Evolutionary conservation across 2,888 invertebrate species (phyloP), one percentile per base, ranked within the genome.

Genomic region (Holacanthella duospinosa): DNA sequence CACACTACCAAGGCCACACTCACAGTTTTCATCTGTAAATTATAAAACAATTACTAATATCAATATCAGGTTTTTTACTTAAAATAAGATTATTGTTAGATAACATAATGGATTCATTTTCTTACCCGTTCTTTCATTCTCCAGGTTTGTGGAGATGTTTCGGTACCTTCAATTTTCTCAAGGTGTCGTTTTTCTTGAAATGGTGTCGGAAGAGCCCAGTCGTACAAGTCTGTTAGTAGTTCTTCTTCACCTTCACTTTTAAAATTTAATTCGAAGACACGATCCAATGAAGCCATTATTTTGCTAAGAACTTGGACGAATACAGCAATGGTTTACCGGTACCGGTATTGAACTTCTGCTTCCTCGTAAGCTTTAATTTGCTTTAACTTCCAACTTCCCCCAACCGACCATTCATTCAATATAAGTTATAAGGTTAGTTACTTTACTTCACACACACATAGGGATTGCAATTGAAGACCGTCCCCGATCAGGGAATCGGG

Each of bases 1-100:
- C 99, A 99, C 55, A 99, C 80, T 29, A 99, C 96, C 67, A 99
- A 80, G 0, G 97, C 97, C 64, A 99, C 97, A 78, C 96, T 96
- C 65, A 97, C 96, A 1, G 99, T 99, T 81, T 97, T 97, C 91
- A 97, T 96, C 88, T 94, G 79, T 28, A 79, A 81, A 54, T 29
- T 58, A 48, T 69, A 43, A 24, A 43, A 43, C 21, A 43, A 55
- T 28, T 21, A 59, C 56, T 29, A 55, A 60, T 64, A 24, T 28
- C 62, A 61, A 64, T 61, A 36, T 36, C 29, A 36, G 3, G 43
- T 53, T 59, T 57, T 36, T 48, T 59, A 36, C 16, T 53, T 21
- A 53, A 53, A 53, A 16, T 6, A 12, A 21, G 53, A 24, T 24
- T 16, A 12, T 53, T 6, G 24, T n/a, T n/a, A n/a, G n/a, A n/a